Evolutionary conservation across 2,888 invertebrate genomes (phyloP).

Genomic region (Nephrotoma flavescens): DNA sequence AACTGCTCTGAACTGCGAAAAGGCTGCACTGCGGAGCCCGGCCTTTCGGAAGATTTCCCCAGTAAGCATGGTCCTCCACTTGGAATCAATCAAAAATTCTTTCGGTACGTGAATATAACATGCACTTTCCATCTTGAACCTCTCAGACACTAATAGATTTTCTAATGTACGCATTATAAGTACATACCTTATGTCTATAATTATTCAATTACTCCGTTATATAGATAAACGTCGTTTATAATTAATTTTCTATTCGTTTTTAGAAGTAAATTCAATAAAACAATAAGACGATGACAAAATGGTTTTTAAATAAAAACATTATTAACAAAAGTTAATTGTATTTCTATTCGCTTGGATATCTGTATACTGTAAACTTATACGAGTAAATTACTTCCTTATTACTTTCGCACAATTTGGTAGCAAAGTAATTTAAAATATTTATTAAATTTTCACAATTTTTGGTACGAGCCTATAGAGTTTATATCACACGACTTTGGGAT

Average conservation of each 20-base stretch:
- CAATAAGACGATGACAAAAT: not conserved
- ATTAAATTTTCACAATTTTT: not conserved
- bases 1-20: no score
- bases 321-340: not conserved
- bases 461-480: not conserved
- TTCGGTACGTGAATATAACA: no score
- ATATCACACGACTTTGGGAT: not conserved
- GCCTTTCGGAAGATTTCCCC: no score
- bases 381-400: not conserved
- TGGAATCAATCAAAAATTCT: no score
- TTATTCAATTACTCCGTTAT: not conserved
- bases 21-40: no score
- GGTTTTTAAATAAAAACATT: not conserved
- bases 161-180: not conserved
- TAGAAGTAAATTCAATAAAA: not conserved
- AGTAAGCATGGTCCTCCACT: no score
- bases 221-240: not conserved
- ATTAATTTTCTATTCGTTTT: not conserved
- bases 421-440: not conserved
- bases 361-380: no score
- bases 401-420: not conserved
- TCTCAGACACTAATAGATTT: not conserved
- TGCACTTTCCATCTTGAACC: no score
- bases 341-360: no score
- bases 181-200: not conserved